Evolutionary conservation across 2,113 vertebrate genomes (phyloP), one percentile per base, ranked within the genome.

Genomic region (Urocolius indicus): DNA sequence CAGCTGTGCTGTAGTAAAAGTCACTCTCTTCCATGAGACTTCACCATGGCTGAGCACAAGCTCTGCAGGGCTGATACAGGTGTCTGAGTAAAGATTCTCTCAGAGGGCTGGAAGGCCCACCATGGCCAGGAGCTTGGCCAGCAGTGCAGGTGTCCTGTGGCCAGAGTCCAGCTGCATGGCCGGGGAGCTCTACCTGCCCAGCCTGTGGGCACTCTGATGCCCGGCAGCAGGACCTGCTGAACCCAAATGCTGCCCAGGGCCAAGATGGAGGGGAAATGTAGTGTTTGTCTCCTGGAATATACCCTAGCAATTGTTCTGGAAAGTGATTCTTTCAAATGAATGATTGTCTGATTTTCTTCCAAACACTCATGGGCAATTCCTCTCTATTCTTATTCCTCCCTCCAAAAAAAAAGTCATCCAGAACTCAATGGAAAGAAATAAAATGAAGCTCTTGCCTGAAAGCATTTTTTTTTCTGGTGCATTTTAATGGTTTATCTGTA

Each of bases 1-100:
- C 1, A 8, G 20, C 38, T 59, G 68, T 29, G 34, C 32, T 55
- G 27, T 27, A 32, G 43, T 30, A 62, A 52, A 32, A 15, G 8
- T 55, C 21, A 3, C 19, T 30, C 12, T 61, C 10, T 34, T 17
- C 45, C 34, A 5, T 9, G 13, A 10, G 46, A 10, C 20, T 27
- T 36, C 57, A 7, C 6, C 22, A 1, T 0, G 2, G 43, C 41
- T 5, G 19, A 57, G 51, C 51, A 15, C 6, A 4, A 5, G 16
- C 30, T 67, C 66, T 10, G 54, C 26, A 5, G 41, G 15, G 46
- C 38, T 19, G 30, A 8, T 22, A 15, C 0, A 1, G 23, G 5
- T 24, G 30, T 21, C 54, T 34, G 63, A 15, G 7, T 36, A 38
- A 20, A 27, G 34, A 45, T 8, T 16, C 20, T 26, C 52, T 21